These are phyloP conservation scores for Euschistus heros DNA, from an alignment of 1,140 invertebrate species.

Conservation along the genomic window DNA sequence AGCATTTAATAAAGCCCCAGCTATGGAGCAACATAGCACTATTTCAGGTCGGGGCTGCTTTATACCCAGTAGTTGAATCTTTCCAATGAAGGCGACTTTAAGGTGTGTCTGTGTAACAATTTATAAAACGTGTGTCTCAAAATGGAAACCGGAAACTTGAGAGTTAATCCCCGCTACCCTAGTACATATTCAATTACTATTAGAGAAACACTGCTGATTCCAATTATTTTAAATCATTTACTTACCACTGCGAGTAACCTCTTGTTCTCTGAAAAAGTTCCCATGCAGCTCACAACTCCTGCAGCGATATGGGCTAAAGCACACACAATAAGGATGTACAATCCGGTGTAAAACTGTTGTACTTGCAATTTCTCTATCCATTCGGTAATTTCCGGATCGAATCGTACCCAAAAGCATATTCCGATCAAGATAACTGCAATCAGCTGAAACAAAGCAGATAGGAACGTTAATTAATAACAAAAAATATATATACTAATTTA, in stretches of 20 bases:
- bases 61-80: too few relatives aligned
- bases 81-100: too few relatives aligned
- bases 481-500: too few relatives aligned
- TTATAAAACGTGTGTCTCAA: background rate
- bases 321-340: slow-evolving; percentile 64
- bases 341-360: slow-evolving; percentile 63
- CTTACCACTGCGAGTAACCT: slow-evolving; percentile 50
- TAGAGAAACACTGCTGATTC: background rate
- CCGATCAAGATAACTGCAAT: slow-evolving; percentile 62
- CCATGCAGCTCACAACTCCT: slow-evolving; percentile 59
- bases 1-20: too few relatives aligned
- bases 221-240: slow-evolving; percentile 23
- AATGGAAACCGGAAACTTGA: background rate
- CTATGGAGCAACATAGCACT: too few relatives aligned
- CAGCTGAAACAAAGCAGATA: slow-evolving; percentile 43
- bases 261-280: slow-evolving; percentile 55
- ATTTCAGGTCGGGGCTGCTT: too few relatives aligned
- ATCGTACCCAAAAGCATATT: slow-evolving; percentile 64
- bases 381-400: slow-evolving; percentile 66
- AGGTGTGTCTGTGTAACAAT: too few relatives aligned
- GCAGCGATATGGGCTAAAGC: slow-evolving; percentile 58
- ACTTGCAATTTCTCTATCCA: slow-evolving; percentile 65
- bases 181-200: too few relatives aligned
- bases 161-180: background rate
- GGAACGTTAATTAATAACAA: too few relatives aligned